Conservation (phyloP, 2,113 vertebrate genomes). For the Notothenia rossii region DNA sequence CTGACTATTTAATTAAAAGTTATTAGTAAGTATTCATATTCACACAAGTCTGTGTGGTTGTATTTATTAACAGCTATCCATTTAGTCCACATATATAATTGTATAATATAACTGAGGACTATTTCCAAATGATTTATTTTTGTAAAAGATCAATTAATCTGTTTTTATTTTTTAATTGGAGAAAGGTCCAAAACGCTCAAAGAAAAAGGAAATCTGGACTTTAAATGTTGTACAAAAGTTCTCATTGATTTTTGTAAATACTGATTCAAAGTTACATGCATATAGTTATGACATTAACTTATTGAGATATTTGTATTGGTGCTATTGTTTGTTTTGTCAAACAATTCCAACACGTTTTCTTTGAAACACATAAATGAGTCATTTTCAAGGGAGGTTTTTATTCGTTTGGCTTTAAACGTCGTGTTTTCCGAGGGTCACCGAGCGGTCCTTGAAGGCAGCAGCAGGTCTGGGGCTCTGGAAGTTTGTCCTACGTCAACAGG, state of each 20-base stretch:
- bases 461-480: constrained; percentile 51
- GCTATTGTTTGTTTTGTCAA: too few relatives aligned
- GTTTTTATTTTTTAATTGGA: too few relatives aligned
- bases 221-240: not conserved
- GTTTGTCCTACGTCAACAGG: constrained; percentile 64
- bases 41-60: not conserved
- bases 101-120: too few relatives aligned
- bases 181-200: not conserved
- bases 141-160: not conserved
- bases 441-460: constrained; percentile 27
- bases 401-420: too few relatives aligned
- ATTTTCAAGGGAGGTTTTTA: too few relatives aligned
- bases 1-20: not conserved
- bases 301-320: too few relatives aligned
- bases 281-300: too few relatives aligned
- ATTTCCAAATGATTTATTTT: too few relatives aligned
- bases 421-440: constrained; percentile 35
- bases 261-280: too few relatives aligned
- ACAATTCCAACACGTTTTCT: too few relatives aligned
- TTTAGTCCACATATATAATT: too few relatives aligned
- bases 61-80: not conserved
- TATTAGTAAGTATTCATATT: not conserved
- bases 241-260: too few relatives aligned
- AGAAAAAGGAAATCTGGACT: not conserved
- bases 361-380: not conserved